Evolutionary conservation across 2,113 vertebrate species (phyloP).

Genomic region (Probosciger aterrimus): DNA sequence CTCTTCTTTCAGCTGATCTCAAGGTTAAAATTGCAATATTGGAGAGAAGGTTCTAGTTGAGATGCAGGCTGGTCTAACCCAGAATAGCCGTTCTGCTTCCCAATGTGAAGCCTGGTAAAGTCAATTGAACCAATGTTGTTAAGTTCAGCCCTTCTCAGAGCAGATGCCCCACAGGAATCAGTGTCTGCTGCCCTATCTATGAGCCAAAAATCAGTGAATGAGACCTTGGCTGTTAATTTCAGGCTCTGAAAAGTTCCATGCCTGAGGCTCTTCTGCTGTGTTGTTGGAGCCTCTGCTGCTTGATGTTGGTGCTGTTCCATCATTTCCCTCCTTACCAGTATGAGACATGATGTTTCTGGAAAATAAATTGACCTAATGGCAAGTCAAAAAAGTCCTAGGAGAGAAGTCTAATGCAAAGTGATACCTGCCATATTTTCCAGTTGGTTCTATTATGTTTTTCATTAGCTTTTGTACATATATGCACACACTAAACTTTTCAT

Average conservation of each 20-base stretch:
- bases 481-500: background rate
- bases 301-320: background rate
- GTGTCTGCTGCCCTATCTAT: background rate
- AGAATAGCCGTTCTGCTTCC: background rate
- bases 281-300: background rate
- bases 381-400: background rate
- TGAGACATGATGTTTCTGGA: background rate
- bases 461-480: background rate
- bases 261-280: background rate
- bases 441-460: background rate
- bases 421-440: background rate
- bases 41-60: background rate
- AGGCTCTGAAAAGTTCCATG: background rate
- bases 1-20: background rate
- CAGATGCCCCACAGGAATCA: background rate
- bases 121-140: background rate
- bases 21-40: background rate
- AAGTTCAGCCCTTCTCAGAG: background rate
- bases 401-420: background rate
- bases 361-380: background rate
- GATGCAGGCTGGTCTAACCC: background rate
- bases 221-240: background rate
- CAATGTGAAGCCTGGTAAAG: accelerated
- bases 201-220: background rate
- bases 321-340: background rate